Evolutionary conservation across 2,113 vertebrate genomes (phyloP), one percentile per base, ranked within the genome.

Genomic region (Delphinus delphis): DNA sequence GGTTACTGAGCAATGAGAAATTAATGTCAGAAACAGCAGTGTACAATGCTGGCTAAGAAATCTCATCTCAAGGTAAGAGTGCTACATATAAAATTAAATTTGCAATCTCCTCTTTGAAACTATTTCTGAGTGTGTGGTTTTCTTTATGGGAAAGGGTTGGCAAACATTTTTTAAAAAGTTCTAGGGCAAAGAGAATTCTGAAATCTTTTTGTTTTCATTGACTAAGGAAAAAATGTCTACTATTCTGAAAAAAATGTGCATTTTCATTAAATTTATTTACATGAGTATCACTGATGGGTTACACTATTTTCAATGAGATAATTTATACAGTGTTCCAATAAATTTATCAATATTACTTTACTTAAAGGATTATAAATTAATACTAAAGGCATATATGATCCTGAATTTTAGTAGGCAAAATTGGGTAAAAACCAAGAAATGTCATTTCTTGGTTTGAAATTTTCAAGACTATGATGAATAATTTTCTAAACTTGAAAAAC

Each of bases 21-120:
- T 68, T 95, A 90, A 93, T 94, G 41, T 83, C 53, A 97, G 38
- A 77, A 93, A 62, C 0, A 14, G 5, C 62, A 95, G 86, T 65
- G 50, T 63, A 97, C 88, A 62, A 98, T 96, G 95, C 94, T 96
- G 96, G 89, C 94, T 93, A 95, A 92, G 93, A 97, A 96, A 93
- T 96, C 89, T 77, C 3, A 0, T 76, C 83, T 95, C 5, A 3
- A 98, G 96, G 95, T 5, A 71, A 98, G 96, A 0, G 0, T 0
- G 0, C 21, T 83, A 60, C 31, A 20, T 79, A 14, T 0, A 67
- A 73, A 70, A 5, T 90, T 83, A 86, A 96, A 89, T 74, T 90
- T 84, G 25, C 44, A 76, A 28, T 90, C 26, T 96, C 58, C 25
- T 89, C 63, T 92, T 79, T 81, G 71, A 65, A 5, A 9, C 65